Evolutionary conservation across 1,140 invertebrate species (phyloP), one percentile per base, ranked within the genome.

Genomic region (Branchinecta lindahli): DNA sequence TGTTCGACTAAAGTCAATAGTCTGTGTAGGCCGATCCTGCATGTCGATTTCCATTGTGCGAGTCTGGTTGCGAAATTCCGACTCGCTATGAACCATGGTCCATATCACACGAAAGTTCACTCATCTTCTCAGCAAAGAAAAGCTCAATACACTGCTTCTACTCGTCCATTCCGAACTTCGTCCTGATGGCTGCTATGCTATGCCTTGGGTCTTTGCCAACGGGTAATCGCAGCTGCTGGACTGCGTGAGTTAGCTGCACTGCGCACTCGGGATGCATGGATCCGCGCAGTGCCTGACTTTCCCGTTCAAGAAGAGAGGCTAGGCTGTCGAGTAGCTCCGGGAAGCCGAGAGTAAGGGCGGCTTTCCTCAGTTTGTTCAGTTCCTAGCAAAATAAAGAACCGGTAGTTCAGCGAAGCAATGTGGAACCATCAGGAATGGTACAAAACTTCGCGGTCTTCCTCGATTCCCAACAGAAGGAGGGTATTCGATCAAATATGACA

Each of bases 291-390:
- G 90, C 78, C 0, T 87, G 86, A 74, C 91, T 92, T 78, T 98
- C 95, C 68, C 93, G 84, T 75, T 98, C 94, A 70, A 97, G 83
- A 72, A 96, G 87, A 65, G 81, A 82, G 0, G 89, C 88, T 69
- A 91, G 80, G 8, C 87, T 87, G 70, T 87, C 87, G 2, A 92
- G 77, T 18, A 91, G 78, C 72, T 91, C 88, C 0, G 88, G 82
- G 77, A 95, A 96, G 8, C 94, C 94, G 73, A 95, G 85, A 0
- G 91, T 88, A 18, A 96, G 83, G 0, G 94, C 94, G 44, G 92
- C 92, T 74, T 89, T 83, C 66, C 93, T 82, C 10, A 97, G 83
- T 69, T 93, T 83, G 77, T 96, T 97, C 8, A 97, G 79, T 80
- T 97, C 94, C 90, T 93, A 75, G 10, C 77, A 74, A 75, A 74